Evolutionary conservation across 2,888 invertebrate species (phyloP).

Genomic region (Drosophila cracens): DNA sequence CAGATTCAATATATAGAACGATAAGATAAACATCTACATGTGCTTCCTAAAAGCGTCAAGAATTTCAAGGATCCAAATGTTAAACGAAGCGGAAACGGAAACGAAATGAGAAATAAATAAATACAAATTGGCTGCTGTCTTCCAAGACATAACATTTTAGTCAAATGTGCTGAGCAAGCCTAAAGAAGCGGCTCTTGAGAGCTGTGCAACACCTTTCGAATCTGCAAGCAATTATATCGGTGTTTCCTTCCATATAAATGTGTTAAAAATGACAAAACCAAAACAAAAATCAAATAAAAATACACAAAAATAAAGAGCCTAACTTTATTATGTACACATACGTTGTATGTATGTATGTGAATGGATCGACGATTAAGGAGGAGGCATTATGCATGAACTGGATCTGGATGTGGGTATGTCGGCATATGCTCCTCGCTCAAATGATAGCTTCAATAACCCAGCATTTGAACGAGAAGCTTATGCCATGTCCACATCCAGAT

Average conservation of each 20-base stretch:
- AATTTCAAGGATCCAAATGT: not conserved
- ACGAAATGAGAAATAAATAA: not conserved
- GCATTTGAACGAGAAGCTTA: too few species aligned
- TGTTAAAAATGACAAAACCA: not conserved
- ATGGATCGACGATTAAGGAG: too few species aligned
- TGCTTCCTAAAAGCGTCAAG: not conserved
- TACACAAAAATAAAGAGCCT: not conserved
- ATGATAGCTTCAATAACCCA: too few species aligned
- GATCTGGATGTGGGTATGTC: too few species aligned
- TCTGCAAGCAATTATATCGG: not conserved
- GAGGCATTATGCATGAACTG: too few species aligned
- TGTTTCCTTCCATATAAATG: slow-evolving; percentile 3
- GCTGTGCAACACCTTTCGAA: not conserved
- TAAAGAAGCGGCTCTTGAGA: too few species aligned
- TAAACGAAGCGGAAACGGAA: not conserved
- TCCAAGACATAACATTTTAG: not conserved
- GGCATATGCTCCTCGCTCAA: too few species aligned
- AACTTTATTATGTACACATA: slow-evolving; percentile 1
- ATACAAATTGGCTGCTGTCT: not conserved
- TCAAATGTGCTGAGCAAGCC: too few species aligned
- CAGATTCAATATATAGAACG: not conserved
- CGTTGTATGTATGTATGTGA: too few species aligned
- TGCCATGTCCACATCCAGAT: too few species aligned
- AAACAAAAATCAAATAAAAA: not conserved
- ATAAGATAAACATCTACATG: not conserved